phyloP scores from a whole-genome alignment of 2,113 vertebrate species.

The Catharus minimus region DNA sequence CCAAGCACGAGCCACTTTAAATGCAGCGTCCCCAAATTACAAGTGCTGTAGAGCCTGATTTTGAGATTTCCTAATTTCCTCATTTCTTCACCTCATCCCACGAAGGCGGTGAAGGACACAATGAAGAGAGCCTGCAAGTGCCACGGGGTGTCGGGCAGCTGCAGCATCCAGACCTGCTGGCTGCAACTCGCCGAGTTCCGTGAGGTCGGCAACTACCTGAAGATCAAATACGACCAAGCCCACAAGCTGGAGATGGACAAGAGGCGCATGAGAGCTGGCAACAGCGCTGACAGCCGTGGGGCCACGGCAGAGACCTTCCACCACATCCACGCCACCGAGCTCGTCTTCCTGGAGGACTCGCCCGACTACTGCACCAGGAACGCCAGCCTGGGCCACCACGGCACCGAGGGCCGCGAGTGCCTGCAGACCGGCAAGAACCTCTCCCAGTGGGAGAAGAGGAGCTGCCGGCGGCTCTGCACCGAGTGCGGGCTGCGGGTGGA shows the following conservation, averaged over 20 bases:
- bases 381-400: constrained; percentile 83
- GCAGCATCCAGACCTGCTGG: constrained; percentile 96
- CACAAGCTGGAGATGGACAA: constrained; percentile 93
- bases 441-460: constrained; percentile 82
- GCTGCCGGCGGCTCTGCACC: constrained; percentile 87
- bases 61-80: neutral
- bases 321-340: constrained; percentile 79
- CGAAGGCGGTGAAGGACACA: constrained; percentile 86
- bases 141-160: constrained; percentile 95
- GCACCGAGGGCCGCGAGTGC: constrained; percentile 93
- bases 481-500: constrained; percentile 88
- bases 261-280: constrained; percentile 80
- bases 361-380: constrained; percentile 93
- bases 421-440: constrained; percentile 79
- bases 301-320: constrained; percentile 78
- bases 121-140: constrained; percentile 94
- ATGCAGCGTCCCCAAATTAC: accelerated
- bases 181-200: constrained; percentile 91
- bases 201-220: constrained; percentile 89
- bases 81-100: neutral
- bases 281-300: constrained; percentile 87
- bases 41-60: neutral
- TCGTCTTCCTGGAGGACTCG: constrained; percentile 92
- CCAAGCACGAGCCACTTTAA: accelerated
- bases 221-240: constrained; percentile 86